Evolutionary conservation across 2,113 vertebrate species (phyloP).

Genomic region (Oplegnathus fasciatus): DNA sequence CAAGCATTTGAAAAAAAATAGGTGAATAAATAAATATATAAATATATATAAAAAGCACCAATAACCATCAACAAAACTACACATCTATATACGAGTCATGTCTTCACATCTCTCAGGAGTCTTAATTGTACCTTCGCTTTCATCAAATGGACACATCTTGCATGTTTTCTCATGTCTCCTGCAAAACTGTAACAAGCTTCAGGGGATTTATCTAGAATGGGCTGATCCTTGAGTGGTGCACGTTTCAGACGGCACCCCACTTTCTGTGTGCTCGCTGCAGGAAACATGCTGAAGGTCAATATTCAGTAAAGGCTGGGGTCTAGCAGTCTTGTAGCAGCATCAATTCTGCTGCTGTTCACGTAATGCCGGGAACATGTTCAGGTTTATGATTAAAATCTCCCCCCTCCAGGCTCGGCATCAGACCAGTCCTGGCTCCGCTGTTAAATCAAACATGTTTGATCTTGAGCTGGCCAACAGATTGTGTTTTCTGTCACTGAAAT

Average conservation of each 20-base stretch:
- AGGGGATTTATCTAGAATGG: not conserved
- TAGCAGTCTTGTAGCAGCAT: not conserved
- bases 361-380: slow-evolving; percentile 8
- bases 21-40: too few relatives aligned
- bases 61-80: too few relatives aligned
- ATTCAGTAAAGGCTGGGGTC: not conserved
- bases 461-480: not conserved
- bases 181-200: not conserved
- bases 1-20: too few relatives aligned
- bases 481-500: not conserved
- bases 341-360: slow-evolving; percentile 7
- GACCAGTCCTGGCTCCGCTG: not conserved
- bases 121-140: not conserved
- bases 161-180: not conserved
- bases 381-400: slow-evolving; percentile 2
- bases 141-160: not conserved
- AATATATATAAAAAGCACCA: too few relatives aligned
- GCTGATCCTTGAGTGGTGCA: not conserved
- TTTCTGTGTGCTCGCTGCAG: not conserved
- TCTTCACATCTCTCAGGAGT: not conserved
- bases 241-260: not conserved
- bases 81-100: not conserved
- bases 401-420: not conserved
- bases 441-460: not conserved
- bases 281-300: slow-evolving; percentile 18